Base-by-base conservation (phyloP, 2,797 vertebrate genomes). In the Coilia nasus region DNA sequence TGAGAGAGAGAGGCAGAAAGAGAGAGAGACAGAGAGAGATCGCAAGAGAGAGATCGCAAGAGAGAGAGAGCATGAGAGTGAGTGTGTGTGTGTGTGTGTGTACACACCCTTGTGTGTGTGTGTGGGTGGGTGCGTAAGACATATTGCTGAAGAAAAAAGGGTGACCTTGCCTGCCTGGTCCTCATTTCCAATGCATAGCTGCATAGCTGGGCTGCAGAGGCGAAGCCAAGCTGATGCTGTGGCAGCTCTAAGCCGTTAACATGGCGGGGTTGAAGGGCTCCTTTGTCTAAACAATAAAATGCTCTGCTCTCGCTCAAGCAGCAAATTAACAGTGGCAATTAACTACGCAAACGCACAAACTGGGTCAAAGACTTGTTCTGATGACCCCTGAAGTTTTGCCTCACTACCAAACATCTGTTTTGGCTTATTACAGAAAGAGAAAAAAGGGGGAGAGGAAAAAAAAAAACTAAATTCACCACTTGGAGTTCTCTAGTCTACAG, bases 101-200 rank as follows among this genome's bases (percentile, higher is more conserved):
- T 71, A 41, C 35, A 5, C 35, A 41, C 35, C 35, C 35, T 12
- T 31, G 64, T 71, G 64, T 71, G 64, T 31, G 28, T 31, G 64
- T 71, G 64, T 71, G 64, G 28, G 64, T 71, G 64, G 11, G 23
- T 28, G 25, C 28, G 23, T 71, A 71, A 71, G 64, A 71, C 64
- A 71, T 71, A 71, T 71, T 71, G 64, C 64, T 71, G 15, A 14
- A 25, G 28, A 71, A 71, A 67, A 60, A 71, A 71, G 31, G 64
- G 64, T 71, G 64, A 71, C 64, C 64, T 71, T 71, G 64, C 64
- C 35, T 14, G 64, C 28, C 64, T 67, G 28, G 11, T 31, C 11
- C 64, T 71, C 25, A 71, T 71, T 71, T 71, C 28, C 64, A 71
- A 71, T 71, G 64, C 64, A 71, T 71, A 71, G 64, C 35, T 41